A percentile compares a stretch with the other conserved stretches of the same genome.
phyloP scores from a whole-genome alignment of 2,888 invertebrate genomes.

The Caenorhabditis sp. region DNA sequence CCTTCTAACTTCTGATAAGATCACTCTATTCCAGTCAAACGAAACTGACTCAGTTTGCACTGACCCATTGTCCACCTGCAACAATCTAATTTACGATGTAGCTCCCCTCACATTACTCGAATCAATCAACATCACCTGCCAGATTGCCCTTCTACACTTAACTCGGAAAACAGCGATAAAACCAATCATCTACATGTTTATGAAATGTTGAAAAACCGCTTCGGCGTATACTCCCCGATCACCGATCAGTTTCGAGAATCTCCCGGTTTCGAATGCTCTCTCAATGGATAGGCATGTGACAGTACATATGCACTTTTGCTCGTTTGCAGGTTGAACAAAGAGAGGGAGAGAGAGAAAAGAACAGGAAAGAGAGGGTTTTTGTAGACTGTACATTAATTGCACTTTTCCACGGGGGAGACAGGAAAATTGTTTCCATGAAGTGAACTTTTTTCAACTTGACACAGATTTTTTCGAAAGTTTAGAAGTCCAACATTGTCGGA shows the following conservation, averaged over 20 bases:
- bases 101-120: not conserved
- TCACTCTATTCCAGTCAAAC: not conserved
- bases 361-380: constrained; percentile 6
- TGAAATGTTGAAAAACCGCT: constrained; percentile 43
- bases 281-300: constrained; percentile 36
- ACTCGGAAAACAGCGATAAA: constrained; percentile 13
- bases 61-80: constrained; percentile 15
- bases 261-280: constrained; percentile 19
- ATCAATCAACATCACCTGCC: constrained; percentile 36
- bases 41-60: constrained; percentile 30
- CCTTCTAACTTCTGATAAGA: not conserved
- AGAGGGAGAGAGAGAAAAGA: constrained; percentile 1
- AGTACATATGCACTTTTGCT: constrained; percentile 58
- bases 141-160: constrained; percentile 20
- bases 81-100: constrained; percentile 7
- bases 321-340: constrained; percentile 44
- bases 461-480: not conserved
- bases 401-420: not conserved
- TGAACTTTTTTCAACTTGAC: not conserved
- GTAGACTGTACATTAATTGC: constrained; percentile 21
- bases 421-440: not conserved
- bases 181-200: constrained; percentile 42
- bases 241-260: constrained; percentile 20
- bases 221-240: constrained; percentile 50
- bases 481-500: not conserved